Percentiles rank a stretch among this genome's conserved stretches.
Evolutionary conservation across 2,888 invertebrate genomes (phyloP).

Genomic region (Parnassius apollo): DNA sequence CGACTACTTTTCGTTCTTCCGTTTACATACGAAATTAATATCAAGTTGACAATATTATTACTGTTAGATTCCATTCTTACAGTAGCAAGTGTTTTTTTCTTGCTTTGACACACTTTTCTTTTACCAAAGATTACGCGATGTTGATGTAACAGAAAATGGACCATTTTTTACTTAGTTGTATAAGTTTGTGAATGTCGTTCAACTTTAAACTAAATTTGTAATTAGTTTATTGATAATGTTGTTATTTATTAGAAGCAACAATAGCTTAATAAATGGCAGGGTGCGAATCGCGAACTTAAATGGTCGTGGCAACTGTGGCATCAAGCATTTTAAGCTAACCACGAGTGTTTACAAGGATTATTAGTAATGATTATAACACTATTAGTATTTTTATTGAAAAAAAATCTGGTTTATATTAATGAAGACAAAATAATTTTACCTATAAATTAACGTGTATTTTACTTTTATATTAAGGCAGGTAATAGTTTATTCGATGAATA

Average conservation of each 20-base stretch:
- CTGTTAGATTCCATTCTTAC: constrained; percentile 18
- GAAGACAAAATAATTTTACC: too few species aligned
- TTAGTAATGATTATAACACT: too few species aligned
- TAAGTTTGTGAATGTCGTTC: constrained; percentile 30
- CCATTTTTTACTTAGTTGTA: constrained; percentile 40
- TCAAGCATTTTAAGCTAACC: too few species aligned
- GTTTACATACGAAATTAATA: constrained; percentile 11
- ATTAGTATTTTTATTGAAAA: too few species aligned
- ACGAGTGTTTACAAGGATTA: too few species aligned
- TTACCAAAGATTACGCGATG: constrained; percentile 61
- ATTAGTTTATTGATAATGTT: constrained; percentile 19
- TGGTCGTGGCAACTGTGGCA: too few species aligned
- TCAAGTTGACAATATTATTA: constrained; percentile 19
- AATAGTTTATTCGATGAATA: too few species aligned
- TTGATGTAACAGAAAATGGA: constrained; percentile 52
- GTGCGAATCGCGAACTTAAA: too few species aligned
- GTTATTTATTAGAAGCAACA: constrained; percentile 1
- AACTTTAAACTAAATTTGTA: constrained; percentile 31
- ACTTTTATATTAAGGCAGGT: too few species aligned
- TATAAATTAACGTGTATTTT: too few species aligned
- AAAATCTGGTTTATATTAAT: too few species aligned
- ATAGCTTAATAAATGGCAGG: too few species aligned
- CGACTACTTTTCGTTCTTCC: constrained; percentile 8
- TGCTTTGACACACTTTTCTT: constrained; percentile 62
- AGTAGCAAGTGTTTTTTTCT: constrained; percentile 43